Conservation (phyloP, 2,113 vertebrate genomes). For the Apteryx owenii region DNA sequence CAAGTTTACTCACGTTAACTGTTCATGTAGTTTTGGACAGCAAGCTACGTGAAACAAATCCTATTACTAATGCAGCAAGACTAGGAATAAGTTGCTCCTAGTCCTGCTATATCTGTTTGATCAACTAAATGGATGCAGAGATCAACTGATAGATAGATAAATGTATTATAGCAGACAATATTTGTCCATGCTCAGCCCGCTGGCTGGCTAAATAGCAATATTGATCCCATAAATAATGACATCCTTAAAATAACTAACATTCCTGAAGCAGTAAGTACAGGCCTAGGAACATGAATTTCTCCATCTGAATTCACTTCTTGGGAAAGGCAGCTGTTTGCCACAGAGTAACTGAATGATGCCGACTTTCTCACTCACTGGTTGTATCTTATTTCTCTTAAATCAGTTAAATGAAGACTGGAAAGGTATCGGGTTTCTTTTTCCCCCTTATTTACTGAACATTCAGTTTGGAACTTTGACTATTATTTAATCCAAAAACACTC, state of each 20-base stretch:
- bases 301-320: neutral
- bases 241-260: neutral
- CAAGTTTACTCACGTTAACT: neutral
- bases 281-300: neutral
- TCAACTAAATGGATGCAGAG: neutral
- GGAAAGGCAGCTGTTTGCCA: neutral
- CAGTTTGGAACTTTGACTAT: neutral
- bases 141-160: neutral
- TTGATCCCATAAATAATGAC: conserved; percentile 20
- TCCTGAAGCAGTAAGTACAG: neutral
- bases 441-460: neutral
- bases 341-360: neutral
- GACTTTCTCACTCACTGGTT: neutral
- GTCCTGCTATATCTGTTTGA: neutral
- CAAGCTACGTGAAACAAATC: neutral
- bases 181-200: neutral
- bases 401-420: neutral
- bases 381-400: neutral
- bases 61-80: neutral
- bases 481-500: neutral
- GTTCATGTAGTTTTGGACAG: neutral
- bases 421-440: neutral
- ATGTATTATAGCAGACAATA: neutral
- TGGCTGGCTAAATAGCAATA: neutral
- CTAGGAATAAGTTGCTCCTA: neutral